Evolutionary conservation across 2,113 vertebrate genomes (phyloP), one percentile per base, ranked within the genome.

Genomic region (Coptodon rendalli): DNA sequence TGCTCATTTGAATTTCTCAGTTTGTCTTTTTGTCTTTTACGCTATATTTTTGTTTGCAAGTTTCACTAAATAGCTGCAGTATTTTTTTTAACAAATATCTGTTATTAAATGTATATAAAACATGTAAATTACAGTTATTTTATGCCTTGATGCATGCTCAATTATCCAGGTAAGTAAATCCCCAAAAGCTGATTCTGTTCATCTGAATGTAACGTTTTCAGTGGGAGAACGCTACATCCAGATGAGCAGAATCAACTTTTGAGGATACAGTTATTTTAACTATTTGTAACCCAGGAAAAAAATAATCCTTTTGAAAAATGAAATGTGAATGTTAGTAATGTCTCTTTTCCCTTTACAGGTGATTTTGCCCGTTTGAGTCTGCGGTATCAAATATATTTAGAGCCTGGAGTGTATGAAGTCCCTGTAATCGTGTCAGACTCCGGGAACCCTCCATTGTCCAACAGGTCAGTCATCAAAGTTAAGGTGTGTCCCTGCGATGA

Each of bases 401-500:
- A 99, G 83, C 97, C 98, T 0, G 98, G 98, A 0, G 91, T 99
- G 90, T 99, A 99, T 0, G 98, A 99, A 0, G 97, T 99, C 38
- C 98, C 98, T 0, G 84, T 99, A 87, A 95, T 96, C 0, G 97
- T 99, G 90, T 98, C 98, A 0, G 98, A 99, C 95, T 99, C 98
- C 0, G 98, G 98, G 24, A 99, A 99, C 95, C 98, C 98, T 0
- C 98, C 98, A 0, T 80, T 99, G 94, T 98, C 97, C 92, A 99
- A 98, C 95, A 97, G 95, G 0, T 98, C 98, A 0, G 4, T 98
- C 93, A 98, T 99, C 94, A 98, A 98, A 85, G 97, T 99, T 89
- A 99, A 99, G 95, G 98, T 99, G 95, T 99, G 98, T 89, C 97
- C 98, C 0, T 99, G 98, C 0, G 98, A 99, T 1, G 97, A 98